Percentiles rank a stretch among this genome's conserved stretches.
These are phyloP conservation scores for Amphibalanus amphitrite DNA, from an alignment of 1,140 invertebrate genomes.

Conservation along the genomic window DNA sequence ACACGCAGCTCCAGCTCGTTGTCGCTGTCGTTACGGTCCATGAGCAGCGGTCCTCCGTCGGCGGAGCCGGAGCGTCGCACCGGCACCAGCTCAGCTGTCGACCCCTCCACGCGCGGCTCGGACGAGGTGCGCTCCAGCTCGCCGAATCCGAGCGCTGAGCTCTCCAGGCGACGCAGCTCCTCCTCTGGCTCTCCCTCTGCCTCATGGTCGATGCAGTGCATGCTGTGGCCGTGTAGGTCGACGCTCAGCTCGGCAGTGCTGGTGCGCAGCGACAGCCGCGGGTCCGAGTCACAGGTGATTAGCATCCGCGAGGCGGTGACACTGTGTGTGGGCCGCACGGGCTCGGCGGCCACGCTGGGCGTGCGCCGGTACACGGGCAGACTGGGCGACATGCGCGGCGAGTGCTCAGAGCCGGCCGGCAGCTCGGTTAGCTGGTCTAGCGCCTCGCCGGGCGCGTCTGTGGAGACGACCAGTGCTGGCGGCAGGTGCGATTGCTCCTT, in stretches of 20 bases:
- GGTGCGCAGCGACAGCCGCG: not conserved
- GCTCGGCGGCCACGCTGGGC: no score
- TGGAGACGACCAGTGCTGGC: not conserved
- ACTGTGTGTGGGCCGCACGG: not conserved
- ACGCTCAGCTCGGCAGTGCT: not conserved
- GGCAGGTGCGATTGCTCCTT: not conserved
- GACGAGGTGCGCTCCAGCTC: not conserved
- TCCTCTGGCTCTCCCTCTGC: not conserved
- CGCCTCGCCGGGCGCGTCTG: not conserved
- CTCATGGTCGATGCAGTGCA: not conserved
- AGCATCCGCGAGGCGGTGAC: not conserved
- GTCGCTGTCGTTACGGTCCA: no score
- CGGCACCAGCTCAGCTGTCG: not conserved
- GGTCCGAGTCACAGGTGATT: not conserved
- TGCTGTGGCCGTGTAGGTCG: not conserved
- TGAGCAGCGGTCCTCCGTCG: not conserved
- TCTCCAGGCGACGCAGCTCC: not conserved
- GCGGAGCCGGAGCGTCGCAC: not conserved
- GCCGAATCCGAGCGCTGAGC: not conserved
- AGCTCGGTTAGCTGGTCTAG: not conserved
- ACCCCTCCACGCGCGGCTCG: not conserved
- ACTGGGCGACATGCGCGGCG: not conserved
- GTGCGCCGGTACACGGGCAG: not conserved
- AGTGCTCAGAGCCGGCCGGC: not conserved
- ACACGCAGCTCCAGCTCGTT: no score